These are phyloP conservation scores for Triplophysa dalaica DNA, from an alignment of 2,113 vertebrate genomes.

Conservation along the genomic window DNA sequence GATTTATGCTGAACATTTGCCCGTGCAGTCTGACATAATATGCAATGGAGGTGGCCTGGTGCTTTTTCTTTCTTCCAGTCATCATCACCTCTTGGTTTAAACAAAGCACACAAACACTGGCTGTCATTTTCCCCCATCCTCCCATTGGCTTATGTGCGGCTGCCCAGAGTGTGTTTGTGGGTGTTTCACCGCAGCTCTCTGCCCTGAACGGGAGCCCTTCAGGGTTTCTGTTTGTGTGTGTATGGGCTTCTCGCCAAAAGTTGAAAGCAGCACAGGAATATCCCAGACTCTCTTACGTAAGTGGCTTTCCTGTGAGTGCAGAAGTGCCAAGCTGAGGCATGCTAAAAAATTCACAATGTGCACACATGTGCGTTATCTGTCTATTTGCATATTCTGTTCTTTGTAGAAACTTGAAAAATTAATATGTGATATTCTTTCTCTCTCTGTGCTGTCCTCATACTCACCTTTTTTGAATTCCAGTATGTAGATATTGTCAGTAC, in stretches of 20 bases:
- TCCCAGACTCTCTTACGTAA: conserved; percentile 65
- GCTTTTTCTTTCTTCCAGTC: conserved; percentile 12
- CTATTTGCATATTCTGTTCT: conserved; percentile 5
- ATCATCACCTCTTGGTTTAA: conserved; percentile 10
- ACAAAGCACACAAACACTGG: conserved; percentile 39
- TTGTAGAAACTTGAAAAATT: conserved; percentile 51
- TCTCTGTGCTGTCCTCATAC: conserved; percentile 62
- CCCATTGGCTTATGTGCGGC: conserved; percentile 4
- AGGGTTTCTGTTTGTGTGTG: conserved; percentile 28
- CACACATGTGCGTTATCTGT: neutral
- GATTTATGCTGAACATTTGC: conserved; percentile 6
- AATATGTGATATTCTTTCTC: conserved; percentile 59
- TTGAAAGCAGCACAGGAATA: conserved; percentile 66
- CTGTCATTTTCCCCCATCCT: conserved; percentile 6
- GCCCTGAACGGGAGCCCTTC: conserved; percentile 39
- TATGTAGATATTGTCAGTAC: conserved; percentile 60
- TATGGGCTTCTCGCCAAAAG: conserved; percentile 32
- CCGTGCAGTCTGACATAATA: conserved; percentile 18
- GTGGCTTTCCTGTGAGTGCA: conserved; percentile 55
- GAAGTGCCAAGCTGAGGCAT: conserved; percentile 59
- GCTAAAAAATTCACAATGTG: neutral
- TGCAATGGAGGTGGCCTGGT: neutral
- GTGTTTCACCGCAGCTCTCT: conserved; percentile 18
- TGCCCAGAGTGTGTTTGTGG: conserved; percentile 16
- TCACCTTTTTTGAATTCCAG: conserved; percentile 54